phyloP scores from a whole-genome alignment of 2,888 invertebrate genomes.

The Conops quadrifasciatus region DNA sequence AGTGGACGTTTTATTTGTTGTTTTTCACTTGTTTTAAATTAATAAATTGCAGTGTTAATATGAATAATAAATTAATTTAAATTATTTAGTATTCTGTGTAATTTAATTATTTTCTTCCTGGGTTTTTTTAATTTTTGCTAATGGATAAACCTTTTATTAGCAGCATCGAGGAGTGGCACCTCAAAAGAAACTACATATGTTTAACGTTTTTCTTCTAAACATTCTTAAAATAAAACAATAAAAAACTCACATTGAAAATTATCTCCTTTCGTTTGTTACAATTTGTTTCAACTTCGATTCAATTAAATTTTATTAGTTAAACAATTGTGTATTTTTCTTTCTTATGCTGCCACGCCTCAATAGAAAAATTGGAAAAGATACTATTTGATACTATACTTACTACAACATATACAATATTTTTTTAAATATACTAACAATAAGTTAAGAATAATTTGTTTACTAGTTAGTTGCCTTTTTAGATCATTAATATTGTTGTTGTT shows the following conservation, averaged over 20 bases:
- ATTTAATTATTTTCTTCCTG: too few species aligned
- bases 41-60: constrained; percentile 35
- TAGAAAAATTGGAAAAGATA: neutral
- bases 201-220: too few species aligned
- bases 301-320: neutral
- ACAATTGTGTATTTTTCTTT: neutral
- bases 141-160: constrained; percentile 6
- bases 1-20: constrained; percentile 25
- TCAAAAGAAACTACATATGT: neutral
- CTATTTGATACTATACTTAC: too few species aligned
- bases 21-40: constrained; percentile 38
- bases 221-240: too few species aligned
- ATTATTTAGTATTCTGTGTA: neutral
- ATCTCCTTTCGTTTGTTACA: neutral
- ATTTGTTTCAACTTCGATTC: neutral
- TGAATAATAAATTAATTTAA: neutral
- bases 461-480: constrained; percentile 23
- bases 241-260: too few species aligned
- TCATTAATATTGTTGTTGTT: neutral
- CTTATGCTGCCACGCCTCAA: constrained; percentile 9
- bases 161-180: constrained; percentile 9
- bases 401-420: too few species aligned
- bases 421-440: constrained; percentile 3
- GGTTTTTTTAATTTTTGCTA: constrained; percentile 1
- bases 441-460: constrained; percentile 3